phyloP scores from a whole-genome alignment of 2,797 vertebrate genomes.

The Urocyon cinereoargenteus region DNA sequence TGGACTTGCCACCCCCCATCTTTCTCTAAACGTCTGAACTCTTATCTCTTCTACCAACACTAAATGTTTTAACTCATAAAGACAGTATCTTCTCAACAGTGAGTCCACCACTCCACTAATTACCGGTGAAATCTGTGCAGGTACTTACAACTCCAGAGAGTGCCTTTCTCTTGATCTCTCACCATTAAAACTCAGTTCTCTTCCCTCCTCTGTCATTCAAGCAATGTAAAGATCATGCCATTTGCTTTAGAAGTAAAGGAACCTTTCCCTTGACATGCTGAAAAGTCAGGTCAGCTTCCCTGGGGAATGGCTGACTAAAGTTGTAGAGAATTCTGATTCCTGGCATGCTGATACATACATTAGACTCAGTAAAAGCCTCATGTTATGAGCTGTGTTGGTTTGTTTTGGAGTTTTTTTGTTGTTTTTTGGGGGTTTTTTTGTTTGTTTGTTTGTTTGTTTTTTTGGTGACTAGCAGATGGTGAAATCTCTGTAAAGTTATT shows the following conservation, averaged over 20 bases:
- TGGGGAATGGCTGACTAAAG: neutral
- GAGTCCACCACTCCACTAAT: neutral
- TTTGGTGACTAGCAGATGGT: constrained; percentile 79
- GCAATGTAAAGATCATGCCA: neutral
- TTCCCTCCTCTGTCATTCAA: neutral
- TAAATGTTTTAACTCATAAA: neutral
- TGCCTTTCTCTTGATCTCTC: neutral
- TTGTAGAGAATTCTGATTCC: neutral
- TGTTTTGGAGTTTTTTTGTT: constrained; percentile 22
- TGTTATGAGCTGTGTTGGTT: constrained; percentile 32
- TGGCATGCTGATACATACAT: constrained; percentile 21
- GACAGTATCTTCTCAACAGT: neutral
- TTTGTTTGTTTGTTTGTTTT: neutral
- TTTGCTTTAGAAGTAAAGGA: constrained; percentile 38
- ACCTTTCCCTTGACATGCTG: neutral
- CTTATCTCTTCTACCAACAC: neutral
- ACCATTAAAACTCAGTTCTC: neutral
- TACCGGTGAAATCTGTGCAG: neutral
- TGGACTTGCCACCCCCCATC: neutral
- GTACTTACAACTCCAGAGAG: neutral
- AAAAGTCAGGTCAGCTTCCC: constrained; percentile 42
- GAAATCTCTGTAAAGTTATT: constrained; percentile 78
- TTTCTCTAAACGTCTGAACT: neutral
- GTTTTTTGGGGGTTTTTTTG: constrained; percentile 33
- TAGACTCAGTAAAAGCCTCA: constrained; percentile 49